Evolutionary conservation across 2,113 vertebrate genomes (phyloP), one percentile per base, ranked within the genome.

Genomic region (Perca schrenkii): DNA sequence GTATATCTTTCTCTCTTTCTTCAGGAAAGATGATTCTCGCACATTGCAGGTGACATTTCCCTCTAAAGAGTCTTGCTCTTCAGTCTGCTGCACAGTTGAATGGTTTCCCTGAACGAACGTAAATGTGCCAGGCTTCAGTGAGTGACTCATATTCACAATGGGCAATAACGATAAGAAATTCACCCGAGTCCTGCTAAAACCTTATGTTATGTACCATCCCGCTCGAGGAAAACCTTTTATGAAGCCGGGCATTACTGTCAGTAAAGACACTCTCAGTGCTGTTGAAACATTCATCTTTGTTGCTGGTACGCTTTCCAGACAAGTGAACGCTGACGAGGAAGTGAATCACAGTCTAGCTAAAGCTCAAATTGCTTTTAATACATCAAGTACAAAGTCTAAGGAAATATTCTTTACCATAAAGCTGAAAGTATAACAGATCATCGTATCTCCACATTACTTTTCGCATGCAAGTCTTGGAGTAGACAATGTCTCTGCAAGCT

Each of bases 121-220:
- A 73, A 91, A 84, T 86, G 73, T 82, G 67, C 69, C 71, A 65
- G 74, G 76, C 81, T 86, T 79, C 85, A 73, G 73, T 50, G 76
- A 82, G n/a, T 72, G 83, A 73, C 88, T 87, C 80, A 80, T 89
- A 85, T 88, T 85, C 76, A 86, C 86, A 88, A 88, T 72, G 79
- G 86, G 69, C 77, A 75, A 84, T 89, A 82, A 88, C 22, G 66
- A 72, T 74, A 85, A 87, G 79, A 85, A 74, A 82, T 84, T 65
- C 61, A 66, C 80, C 22, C 0, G 65, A 74, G 74, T 79, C 60
- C 71, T 70, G 79, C 70, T 74, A 25, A 74, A 71, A 67, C 43
- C 63, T 53, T 36, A 77, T 69, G 58, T n/a, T 78, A 81, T 43
- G 61, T 56, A 64, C 52, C 73, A 57, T 62, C 40, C n/a, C 62